Evolutionary conservation across 2,113 vertebrate genomes (phyloP).

Genomic region (Nettapus auritus): DNA sequence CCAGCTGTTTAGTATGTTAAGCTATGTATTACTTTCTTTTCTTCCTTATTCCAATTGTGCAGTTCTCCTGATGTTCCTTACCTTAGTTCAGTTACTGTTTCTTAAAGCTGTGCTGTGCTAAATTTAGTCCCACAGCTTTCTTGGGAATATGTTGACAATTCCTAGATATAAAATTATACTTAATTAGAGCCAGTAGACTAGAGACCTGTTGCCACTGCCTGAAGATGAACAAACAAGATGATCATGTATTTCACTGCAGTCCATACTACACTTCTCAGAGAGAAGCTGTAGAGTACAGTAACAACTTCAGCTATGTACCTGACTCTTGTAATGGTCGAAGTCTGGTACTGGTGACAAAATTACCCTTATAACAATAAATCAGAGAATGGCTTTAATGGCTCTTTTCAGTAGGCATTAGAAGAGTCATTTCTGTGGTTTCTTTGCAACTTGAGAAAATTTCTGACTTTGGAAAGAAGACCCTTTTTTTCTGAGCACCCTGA

Average conservation of each 20-base stretch:
- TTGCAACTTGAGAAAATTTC: background rate
- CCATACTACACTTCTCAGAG: background rate
- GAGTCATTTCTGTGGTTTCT: background rate
- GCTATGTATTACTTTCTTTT: background rate
- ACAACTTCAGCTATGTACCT: background rate
- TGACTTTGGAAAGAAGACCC: background rate
- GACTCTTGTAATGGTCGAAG: background rate
- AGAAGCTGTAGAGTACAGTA: background rate
- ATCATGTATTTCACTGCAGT: accelerated
- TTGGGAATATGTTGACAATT: background rate
- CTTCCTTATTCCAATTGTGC: background rate
- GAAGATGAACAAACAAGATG: background rate
- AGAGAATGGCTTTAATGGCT: background rate
- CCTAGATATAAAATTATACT: background rate
- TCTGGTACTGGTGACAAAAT: background rate
- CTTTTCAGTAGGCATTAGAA: background rate
- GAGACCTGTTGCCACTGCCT: background rate
- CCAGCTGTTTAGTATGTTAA: background rate
- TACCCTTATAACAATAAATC: background rate
- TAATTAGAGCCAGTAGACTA: background rate
- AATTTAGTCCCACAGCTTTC: background rate
- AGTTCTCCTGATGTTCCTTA: background rate
- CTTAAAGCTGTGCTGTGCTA: background rate
- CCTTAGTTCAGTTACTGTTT: background rate
- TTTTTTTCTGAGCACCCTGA: background rate